phyloP scores from a whole-genome alignment of 1,140 invertebrate genomes.

The Nilaparvata lugens region DNA sequence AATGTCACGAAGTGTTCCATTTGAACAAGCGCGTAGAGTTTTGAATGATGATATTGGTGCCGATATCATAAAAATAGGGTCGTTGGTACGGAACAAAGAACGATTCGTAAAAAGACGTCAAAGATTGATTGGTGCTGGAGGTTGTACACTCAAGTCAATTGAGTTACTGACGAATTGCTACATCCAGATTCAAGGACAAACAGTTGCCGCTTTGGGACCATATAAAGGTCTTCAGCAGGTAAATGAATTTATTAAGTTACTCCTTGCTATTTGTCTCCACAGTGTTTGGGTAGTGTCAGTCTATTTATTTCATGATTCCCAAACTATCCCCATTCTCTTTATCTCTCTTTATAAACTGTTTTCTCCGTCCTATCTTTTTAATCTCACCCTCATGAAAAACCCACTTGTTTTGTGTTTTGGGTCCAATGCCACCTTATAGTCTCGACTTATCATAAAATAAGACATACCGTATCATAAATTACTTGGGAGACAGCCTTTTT shows the following conservation, averaged over 20 bases:
- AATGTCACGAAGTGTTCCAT: constrained; percentile 90
- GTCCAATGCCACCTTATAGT: no score
- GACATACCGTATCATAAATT: no score
- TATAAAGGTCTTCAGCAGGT: constrained; percentile 88
- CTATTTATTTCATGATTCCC: no score
- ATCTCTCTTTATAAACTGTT: no score
- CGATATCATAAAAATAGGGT: constrained; percentile 97
- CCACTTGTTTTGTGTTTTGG: no score
- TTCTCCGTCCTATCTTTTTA: no score
- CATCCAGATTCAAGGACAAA: constrained; percentile 94
- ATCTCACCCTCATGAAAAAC: no score
- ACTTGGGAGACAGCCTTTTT: no score
- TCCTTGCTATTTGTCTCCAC: no score
- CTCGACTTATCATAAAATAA: no score
- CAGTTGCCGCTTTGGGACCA: constrained; percentile 92
- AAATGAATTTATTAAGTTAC: constrained; percentile 26
- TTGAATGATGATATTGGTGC: constrained; percentile 84
- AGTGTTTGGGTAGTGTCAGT: no score
- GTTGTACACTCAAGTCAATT: constrained; percentile 94
- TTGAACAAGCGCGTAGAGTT: constrained; percentile 82
- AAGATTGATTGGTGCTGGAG: constrained; percentile 91
- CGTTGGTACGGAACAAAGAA: constrained; percentile 82
- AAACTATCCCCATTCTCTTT: no score
- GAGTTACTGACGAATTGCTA: constrained; percentile 98
- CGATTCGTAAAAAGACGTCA: constrained; percentile 94